Percentiles rank a stretch among this genome's conserved stretches.
Conservation (phyloP, 2,888 invertebrate species). For the Conus canariensis region DNA sequence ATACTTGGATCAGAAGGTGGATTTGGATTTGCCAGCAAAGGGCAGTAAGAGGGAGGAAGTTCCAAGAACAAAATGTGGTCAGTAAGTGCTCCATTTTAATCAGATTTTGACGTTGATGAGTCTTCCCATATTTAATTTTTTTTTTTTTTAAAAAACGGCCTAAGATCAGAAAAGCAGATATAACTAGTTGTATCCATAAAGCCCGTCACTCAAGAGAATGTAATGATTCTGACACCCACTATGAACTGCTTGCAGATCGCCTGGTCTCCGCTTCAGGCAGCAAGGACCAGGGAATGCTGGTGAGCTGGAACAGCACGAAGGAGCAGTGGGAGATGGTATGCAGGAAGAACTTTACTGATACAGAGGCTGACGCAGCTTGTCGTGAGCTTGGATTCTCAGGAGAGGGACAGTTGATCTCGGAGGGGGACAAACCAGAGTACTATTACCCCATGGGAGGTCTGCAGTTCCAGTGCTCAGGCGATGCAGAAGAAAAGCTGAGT, state of each 20-base stretch:
- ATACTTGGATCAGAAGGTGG: too few species aligned
- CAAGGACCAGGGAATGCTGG: background rate
- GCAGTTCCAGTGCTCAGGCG: background rate
- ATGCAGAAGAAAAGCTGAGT: background rate
- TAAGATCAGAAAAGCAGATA: too few species aligned
- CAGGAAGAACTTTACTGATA: background rate
- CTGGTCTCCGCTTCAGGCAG: background rate
- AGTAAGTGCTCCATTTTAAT: too few species aligned
- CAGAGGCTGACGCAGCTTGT: background rate
- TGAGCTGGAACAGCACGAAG: background rate
- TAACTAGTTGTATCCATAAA: too few species aligned
- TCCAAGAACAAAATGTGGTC: too few species aligned
- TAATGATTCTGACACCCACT: too few species aligned
- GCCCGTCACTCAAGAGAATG: too few species aligned
- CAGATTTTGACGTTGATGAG: too few species aligned
- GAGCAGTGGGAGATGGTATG: background rate
- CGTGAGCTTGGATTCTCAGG: slow-evolving; percentile 4
- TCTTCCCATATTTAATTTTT: too few species aligned
- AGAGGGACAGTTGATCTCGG: background rate
- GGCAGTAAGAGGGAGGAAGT: too few species aligned
- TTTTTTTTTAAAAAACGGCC: too few species aligned
- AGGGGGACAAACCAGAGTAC: background rate
- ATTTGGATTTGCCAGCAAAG: too few species aligned
- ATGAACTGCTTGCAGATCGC: slow-evolving; percentile 1
- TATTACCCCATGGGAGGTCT: background rate